phyloP scores from a whole-genome alignment of 2,797 vertebrate genomes.

The Podargus strigoides region DNA sequence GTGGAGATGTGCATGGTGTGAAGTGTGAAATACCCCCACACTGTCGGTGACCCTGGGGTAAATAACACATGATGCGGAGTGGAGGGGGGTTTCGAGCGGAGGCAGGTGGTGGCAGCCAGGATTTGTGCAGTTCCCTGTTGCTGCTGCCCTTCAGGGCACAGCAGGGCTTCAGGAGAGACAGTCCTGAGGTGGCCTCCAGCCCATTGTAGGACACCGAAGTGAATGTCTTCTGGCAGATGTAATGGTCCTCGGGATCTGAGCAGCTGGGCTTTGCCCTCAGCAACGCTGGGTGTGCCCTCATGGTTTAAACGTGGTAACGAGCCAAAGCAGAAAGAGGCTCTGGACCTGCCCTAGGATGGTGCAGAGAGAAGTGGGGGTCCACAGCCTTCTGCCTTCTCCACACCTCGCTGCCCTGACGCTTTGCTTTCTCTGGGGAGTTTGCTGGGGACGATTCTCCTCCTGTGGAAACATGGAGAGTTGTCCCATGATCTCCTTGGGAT shows the following conservation, averaged over 20 bases:
- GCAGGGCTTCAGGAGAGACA: neutral
- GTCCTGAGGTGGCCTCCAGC: neutral
- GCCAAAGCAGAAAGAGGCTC: neutral
- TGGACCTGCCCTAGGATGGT: neutral
- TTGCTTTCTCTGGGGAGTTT: neutral
- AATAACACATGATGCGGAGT: neutral
- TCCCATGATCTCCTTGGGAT: neutral
- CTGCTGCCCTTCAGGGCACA: neutral
- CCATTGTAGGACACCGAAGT: neutral
- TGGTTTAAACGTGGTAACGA: neutral
- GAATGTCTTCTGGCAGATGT: neutral
- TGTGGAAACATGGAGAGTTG: neutral
- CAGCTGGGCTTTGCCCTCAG: neutral
- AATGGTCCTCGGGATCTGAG: neutral
- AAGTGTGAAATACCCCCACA: neutral
- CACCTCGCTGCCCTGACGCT: neutral
- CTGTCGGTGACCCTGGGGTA: neutral
- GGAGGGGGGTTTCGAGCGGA: neutral
- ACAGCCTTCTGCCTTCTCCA: neutral
- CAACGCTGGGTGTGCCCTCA: rapidly evolving
- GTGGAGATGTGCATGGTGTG: neutral
- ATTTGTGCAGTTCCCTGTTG: neutral
- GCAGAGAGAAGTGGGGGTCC: neutral
- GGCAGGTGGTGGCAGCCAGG: neutral
- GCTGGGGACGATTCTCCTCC: neutral